Evolutionary conservation across 2,113 vertebrate species (phyloP).

Genomic region (Dolichotis patagonum): DNA sequence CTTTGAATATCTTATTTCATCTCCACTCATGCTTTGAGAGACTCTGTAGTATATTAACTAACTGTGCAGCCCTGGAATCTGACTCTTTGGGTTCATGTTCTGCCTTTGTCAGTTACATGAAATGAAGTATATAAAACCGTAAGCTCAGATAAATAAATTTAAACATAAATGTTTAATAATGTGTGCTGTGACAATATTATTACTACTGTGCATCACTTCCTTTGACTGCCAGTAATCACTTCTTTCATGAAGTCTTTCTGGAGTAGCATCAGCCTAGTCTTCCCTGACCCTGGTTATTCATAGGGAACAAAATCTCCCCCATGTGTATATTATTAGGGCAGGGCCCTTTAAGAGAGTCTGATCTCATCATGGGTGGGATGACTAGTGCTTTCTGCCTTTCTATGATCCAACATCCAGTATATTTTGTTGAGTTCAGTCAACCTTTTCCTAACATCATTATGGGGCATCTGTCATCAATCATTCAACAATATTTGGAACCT

Average conservation of each 20-base stretch:
- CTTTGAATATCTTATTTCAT: slow-evolving; percentile 13
- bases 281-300: not conserved
- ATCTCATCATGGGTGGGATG: not conserved
- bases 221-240: not conserved
- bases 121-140: slow-evolving; percentile 62
- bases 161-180: slow-evolving; percentile 32
- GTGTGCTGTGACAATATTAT: slow-evolving; percentile 5
- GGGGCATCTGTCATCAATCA: not conserved
- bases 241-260: slow-evolving; percentile 11
- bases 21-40: slow-evolving; percentile 17
- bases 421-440: not conserved
- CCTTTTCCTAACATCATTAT: not conserved
- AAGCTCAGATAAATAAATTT: not conserved
- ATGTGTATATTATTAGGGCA: not conserved
- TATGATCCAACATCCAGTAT: not conserved
- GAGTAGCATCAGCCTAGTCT: not conserved
- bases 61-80: slow-evolving; percentile 11
- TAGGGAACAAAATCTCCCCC: not conserved
- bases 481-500: not conserved
- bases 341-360: not conserved
- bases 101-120: slow-evolving; percentile 46
- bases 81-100: slow-evolving; percentile 45
- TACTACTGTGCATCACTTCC: not conserved
- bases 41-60: slow-evolving; percentile 51
- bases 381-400: not conserved